Percentiles rank a stretch among this genome's conserved stretches.
These are phyloP conservation scores for Cryptophagus acutangulus DNA, from an alignment of 2,888 invertebrate genomes.

Conservation along the genomic window DNA sequence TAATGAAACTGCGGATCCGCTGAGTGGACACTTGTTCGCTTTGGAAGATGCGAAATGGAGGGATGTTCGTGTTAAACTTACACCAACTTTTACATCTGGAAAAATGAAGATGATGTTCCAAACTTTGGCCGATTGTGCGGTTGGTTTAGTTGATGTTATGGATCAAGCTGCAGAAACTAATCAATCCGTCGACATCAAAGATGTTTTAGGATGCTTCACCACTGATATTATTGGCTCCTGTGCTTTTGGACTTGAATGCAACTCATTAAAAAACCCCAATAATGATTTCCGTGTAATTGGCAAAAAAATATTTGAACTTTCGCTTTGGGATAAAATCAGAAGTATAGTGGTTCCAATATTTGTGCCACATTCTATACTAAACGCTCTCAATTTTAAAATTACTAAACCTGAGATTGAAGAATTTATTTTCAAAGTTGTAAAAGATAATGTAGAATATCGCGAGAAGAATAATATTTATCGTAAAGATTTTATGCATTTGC, in stretches of 20 bases:
- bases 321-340: too few relatives aligned
- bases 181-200: conserved; percentile 39
- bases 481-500: conserved; percentile 53
- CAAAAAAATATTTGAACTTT: conserved; percentile 47
- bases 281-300: conserved; percentile 44
- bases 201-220: conserved; percentile 44
- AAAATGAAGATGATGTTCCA: conserved; percentile 61
- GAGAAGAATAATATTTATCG: conserved; percentile 45
- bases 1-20: conserved; percentile 54
- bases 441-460: conserved; percentile 46
- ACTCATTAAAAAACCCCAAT: conserved; percentile 50
- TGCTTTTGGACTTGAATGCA: conserved; percentile 55
- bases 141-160: conserved; percentile 13
- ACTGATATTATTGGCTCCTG: conserved; percentile 55
- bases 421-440: conserved; percentile 35
- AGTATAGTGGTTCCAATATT: too few relatives aligned
- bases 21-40: conserved; percentile 54
- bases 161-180: conserved; percentile 25
- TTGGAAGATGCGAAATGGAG: conserved; percentile 56
- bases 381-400: conserved; percentile 10
- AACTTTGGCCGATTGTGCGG: conserved; percentile 48
- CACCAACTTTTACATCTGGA: conserved; percentile 60
- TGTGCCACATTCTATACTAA: not conserved
- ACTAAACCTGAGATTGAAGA: conserved; percentile 10
- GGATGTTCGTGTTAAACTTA: conserved; percentile 54